These are phyloP conservation scores for Anadara kagoshimensis DNA, from an alignment of 1,140 invertebrate genomes.

Conservation along the genomic window DNA sequence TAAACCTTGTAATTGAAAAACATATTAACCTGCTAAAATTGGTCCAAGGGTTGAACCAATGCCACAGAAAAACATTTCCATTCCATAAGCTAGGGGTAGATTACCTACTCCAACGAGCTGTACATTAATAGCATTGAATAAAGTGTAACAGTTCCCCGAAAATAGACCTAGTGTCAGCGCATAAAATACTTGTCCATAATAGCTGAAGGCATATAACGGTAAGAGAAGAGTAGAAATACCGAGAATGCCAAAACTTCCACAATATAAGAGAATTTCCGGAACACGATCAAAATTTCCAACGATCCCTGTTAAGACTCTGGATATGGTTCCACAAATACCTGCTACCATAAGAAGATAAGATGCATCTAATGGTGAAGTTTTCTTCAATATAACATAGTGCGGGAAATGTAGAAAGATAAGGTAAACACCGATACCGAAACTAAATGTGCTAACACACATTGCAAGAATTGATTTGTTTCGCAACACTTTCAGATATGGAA, in stretches of 20 bases:
- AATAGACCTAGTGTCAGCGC: conserved; percentile 6
- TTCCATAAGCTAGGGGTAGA: conserved; percentile 3
- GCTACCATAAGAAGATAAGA: conserved; percentile 12
- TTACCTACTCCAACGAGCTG: conserved; percentile 11
- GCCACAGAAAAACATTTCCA: conserved; percentile 16
- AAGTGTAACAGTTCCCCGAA: conserved; percentile 7
- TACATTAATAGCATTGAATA: conserved; percentile 12
- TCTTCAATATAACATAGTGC: conserved; percentile 6
- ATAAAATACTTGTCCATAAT: conserved; percentile 7
- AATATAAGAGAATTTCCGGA: conserved; percentile 6
- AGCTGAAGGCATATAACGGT: not conserved
- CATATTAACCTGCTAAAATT: conserved; percentile 18
- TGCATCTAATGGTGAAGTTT: not conserved
- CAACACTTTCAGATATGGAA: not conserved
- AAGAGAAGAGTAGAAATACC: conserved; percentile 2
- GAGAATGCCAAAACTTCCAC: not conserved
- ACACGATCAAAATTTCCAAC: conserved; percentile 5
- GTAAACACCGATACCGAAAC: conserved; percentile 15
- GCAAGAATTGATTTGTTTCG: not conserved
- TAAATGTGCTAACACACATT: not conserved
- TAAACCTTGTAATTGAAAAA: too few species aligned
- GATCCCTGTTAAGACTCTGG: not conserved
- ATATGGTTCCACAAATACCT: conserved; percentile 3
- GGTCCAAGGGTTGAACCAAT: conserved; percentile 19
- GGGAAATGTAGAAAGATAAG: conserved; percentile 26